Evolutionary conservation across 2,113 vertebrate species (phyloP).

Genomic region (Leptobrachium leishanense): DNA sequence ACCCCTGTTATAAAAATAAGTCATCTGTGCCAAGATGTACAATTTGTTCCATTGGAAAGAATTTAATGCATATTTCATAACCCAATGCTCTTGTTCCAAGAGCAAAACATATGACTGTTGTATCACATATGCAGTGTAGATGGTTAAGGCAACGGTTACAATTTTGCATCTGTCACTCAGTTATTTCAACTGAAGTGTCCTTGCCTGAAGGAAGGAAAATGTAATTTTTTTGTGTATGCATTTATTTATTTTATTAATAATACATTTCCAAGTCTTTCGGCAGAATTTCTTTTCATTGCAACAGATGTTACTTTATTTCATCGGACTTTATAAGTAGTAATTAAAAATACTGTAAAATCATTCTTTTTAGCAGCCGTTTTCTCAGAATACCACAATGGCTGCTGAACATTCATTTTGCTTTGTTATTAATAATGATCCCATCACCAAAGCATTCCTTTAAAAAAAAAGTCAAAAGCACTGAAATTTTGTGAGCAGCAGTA

Average conservation of each 20-base stretch:
- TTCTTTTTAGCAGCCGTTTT: too few relatives aligned
- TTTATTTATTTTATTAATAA: not conserved
- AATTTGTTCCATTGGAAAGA: conserved; percentile 8
- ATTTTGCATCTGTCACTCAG: conserved; percentile 29
- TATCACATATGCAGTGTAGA: conserved; percentile 12
- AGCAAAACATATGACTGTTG: conserved; percentile 14
- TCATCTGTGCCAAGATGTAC: not conserved
- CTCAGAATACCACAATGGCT: too few relatives aligned
- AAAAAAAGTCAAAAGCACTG: too few relatives aligned
- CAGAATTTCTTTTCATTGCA: not conserved
- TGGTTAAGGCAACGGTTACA: conserved; percentile 33
- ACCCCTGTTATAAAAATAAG: not conserved
- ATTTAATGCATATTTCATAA: conserved; percentile 7
- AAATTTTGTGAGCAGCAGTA: too few relatives aligned
- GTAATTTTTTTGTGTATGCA: not conserved
- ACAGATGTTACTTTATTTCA: not conserved
- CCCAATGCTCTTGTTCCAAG: not conserved
- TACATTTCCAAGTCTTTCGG: not conserved
- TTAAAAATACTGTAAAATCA: not conserved
- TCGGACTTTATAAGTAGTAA: not conserved
- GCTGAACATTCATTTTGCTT: too few relatives aligned
- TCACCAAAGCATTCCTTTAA: too few relatives aligned
- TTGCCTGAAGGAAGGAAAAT: conserved; percentile 31
- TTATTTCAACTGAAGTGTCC: conserved; percentile 30
- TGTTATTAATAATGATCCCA: too few relatives aligned